Percentiles rank a stretch among this genome's conserved stretches.
These are phyloP conservation scores for Stegophylla sp. DNA, from an alignment of 2,888 invertebrate genomes.

Conservation along the genomic window DNA sequence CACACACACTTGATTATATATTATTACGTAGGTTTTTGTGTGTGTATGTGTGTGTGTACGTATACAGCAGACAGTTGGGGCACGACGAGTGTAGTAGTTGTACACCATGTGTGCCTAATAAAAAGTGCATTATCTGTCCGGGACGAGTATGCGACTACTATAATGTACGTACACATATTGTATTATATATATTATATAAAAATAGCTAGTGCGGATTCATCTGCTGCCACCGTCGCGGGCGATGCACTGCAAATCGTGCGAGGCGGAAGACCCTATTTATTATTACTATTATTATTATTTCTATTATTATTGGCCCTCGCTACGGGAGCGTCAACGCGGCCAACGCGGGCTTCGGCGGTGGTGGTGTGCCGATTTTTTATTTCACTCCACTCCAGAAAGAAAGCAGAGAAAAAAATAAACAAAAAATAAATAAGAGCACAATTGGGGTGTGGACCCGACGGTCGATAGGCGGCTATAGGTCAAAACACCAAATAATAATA, in stretches of 20 bases:
- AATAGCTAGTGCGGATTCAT: constrained; percentile 38
- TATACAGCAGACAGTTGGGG: constrained; percentile 13
- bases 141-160: no score
- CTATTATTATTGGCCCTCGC: constrained; percentile 5
- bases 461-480: constrained; percentile 15
- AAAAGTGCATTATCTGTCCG: constrained; percentile 53
- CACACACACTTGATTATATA: no score
- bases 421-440: not conserved
- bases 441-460: no score
- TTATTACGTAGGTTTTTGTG: no score
- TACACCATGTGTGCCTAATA: constrained; percentile 57
- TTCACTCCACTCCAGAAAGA: constrained; percentile 11
- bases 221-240: not conserved
- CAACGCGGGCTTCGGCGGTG: not conserved
- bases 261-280: not conserved
- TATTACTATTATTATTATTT: not conserved
- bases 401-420: not conserved
- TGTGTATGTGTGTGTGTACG: not conserved
- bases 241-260: not conserved
- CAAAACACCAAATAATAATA: not conserved
- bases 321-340: not conserved
- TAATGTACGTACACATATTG: no score
- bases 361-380: constrained; percentile 16
- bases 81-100: constrained; percentile 17
- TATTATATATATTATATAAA: no score